Conservation (phyloP, 2,113 vertebrate genomes). For the Camelus bactrianus region DNA sequence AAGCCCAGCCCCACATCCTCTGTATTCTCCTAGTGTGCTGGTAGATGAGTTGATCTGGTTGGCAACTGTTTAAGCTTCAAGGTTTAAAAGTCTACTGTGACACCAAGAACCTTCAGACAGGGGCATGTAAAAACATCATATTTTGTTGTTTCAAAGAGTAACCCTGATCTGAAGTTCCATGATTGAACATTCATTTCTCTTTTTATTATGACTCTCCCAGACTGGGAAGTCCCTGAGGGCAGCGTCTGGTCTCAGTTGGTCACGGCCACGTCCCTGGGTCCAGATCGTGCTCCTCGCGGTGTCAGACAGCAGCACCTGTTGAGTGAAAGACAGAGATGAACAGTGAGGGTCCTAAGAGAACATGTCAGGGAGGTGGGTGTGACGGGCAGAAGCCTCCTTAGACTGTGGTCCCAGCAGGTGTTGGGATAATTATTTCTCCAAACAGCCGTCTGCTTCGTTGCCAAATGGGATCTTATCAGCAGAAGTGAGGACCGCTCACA, state of each 20-base stretch:
- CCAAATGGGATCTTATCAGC: background rate
- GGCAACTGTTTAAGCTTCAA: background rate
- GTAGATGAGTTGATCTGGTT: background rate
- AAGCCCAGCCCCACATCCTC: background rate
- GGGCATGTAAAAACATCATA: no score
- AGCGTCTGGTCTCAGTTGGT: background rate
- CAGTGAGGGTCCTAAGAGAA: background rate
- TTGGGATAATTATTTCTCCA: background rate
- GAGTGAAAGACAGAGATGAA: background rate
- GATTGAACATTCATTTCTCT: background rate
- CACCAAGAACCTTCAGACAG: background rate
- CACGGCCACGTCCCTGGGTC: background rate
- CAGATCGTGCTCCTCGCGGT: rapidly evolving
- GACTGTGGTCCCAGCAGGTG: background rate
- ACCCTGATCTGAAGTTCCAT: background rate
- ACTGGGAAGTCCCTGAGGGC: no score
- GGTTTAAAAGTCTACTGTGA: background rate
- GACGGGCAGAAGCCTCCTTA: no score
- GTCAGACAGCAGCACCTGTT: background rate
- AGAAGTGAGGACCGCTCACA: no score
- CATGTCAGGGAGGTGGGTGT: no score
- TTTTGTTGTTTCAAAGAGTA: background rate
- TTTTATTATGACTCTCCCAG: background rate
- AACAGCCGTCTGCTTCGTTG: background rate
- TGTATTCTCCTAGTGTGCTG: background rate